Percentiles rank a stretch among this genome's conserved stretches.
Conservation (phyloP, 2,888 invertebrate species). For the Acanthoscelides obtectus region DNA sequence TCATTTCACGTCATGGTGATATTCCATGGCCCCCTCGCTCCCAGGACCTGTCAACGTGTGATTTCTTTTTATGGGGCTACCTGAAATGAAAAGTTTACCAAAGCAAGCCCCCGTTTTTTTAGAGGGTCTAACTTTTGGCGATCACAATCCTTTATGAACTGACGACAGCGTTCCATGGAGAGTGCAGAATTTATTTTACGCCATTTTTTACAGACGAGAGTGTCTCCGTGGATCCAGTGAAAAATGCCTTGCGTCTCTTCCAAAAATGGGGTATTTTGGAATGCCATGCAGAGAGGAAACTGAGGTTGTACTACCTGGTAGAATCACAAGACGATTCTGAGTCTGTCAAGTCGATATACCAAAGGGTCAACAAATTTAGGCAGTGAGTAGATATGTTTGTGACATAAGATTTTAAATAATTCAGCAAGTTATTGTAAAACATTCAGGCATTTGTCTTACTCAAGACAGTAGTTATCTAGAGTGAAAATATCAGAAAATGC, state of each 20-base stretch:
- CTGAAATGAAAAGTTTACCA: too few relatives aligned
- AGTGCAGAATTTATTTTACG: background rate
- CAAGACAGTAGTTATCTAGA: too few relatives aligned
- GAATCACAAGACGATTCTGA: slow-evolving; percentile 39
- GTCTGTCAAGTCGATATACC: slow-evolving; percentile 34
- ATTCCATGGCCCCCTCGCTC: too few relatives aligned
- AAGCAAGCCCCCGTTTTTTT: too few relatives aligned
- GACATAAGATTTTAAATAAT: background rate
- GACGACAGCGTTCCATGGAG: too few relatives aligned
- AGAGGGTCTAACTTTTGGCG: background rate
- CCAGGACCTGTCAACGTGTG: too few relatives aligned
- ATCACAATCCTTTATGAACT: too few relatives aligned
- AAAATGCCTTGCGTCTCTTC: slow-evolving; percentile 76
- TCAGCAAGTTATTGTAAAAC: background rate
- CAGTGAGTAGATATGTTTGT: slow-evolving; percentile 7
- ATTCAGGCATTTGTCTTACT: background rate
- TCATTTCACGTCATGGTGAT: too few relatives aligned
- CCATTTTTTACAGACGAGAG: slow-evolving; percentile 73
- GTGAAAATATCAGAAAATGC: too few relatives aligned
- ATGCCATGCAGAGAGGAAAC: slow-evolving; percentile 42
- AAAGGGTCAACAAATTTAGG: slow-evolving; percentile 39
- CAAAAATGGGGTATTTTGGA: slow-evolving; percentile 79
- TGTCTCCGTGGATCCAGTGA: slow-evolving; percentile 79
- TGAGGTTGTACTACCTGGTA: slow-evolving; percentile 41
- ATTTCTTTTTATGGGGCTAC: too few relatives aligned